Base-by-base conservation (phyloP, 2,113 vertebrate genomes). In the Oreocharis arfaki region DNA sequence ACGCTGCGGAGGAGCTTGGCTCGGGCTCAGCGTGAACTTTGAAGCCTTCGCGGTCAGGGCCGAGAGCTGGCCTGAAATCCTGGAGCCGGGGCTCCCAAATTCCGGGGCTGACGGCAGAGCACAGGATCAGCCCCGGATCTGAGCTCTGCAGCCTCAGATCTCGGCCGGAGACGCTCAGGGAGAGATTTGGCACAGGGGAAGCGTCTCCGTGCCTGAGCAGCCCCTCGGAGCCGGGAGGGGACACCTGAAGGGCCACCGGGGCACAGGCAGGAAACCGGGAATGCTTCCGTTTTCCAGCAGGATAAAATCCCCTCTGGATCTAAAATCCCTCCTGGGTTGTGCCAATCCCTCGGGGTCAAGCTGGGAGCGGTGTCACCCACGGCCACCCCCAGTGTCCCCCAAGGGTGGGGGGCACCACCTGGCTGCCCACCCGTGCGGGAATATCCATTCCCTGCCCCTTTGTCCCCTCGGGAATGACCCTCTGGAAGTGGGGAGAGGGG, bases 1-100 rank as follows among this genome's bases (percentile, higher is more conserved):
- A 24, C 44, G 4, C 37, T 0, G 9, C 3, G 12, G 5, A 30
- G 73, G 50, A 24, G 24, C 15, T 75, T 10, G 17, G 39, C 57
- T 80, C 23, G 0, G 1, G 30, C 24, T 35, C 21, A 0, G 6
- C 16, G 7, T 17, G 44, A 28, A 2, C 15, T 79, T 76, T 44
- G 63, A 32, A 28, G 26, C 26, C 13, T 76, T 39, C 67, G 67
- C 8, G 9, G 3, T 78, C 15, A 4, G 56, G 50, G 42, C 42
- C 26, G 47, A 76, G 64, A 17, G 6, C 24, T 7, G 9, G 24
- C 10, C 20, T 49, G 59, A 11, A 46, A 16, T n/a, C 15, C 42
- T 53, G 50, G 16, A 19, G 28, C 28, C 16, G 5, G 23, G 23
- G 44, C 57, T 42, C 60, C 24, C 27, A 8, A 49, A 12, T 6